Evolutionary conservation across 2,888 invertebrate genomes (phyloP), one percentile per base, ranked within the genome.

Genomic region (Saturnia japonica): DNA sequence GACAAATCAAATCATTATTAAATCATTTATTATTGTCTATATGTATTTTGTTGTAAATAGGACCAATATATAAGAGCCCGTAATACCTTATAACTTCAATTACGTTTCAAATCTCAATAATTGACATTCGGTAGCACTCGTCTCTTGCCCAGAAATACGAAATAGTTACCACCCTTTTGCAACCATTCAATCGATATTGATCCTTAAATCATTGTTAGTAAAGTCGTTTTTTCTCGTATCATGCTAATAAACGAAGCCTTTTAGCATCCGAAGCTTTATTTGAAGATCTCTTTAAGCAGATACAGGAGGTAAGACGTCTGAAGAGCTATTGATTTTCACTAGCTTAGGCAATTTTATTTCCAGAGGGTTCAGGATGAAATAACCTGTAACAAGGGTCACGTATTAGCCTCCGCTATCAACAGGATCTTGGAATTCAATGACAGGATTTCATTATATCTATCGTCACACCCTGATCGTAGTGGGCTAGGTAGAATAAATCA

Each of bases 321-420:
- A 69, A 75, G 73, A 71, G 72, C 73, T 72, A 69, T 72, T 72
- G 72, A 72, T 72, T 72, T 72, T 69, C 72, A 69, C 72, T 73
- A 72, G 75, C 69, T 73, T 72, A 70, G 71, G 69, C 70, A 73
- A 73, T 75, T 74, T 77, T 74, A 75, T 75, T 77, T 72, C 72
- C 67, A 54, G 69, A 73, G 70, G 72, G 71, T 72, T 70, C 62
- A 64, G 72, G 72, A 73, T 70, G 64, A 70, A 70, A 71, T 71
- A 47, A 72, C 74, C 69, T 72, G 73, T 71, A 72, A 72, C 47
- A 22, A 67, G 51, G 54, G 66, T 70, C 75, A 72, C 73, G 74
- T 73, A 70, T 70, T 70, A 70, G 67, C 70, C 67, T 22, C 25
- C 22, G 64, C 51, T 70, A 67, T 66, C 66, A 54, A 54, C 62